Evolutionary conservation across 2,888 invertebrate genomes (phyloP), one percentile per base, ranked within the genome.

Genomic region (Pantelozetes paolii): DNA sequence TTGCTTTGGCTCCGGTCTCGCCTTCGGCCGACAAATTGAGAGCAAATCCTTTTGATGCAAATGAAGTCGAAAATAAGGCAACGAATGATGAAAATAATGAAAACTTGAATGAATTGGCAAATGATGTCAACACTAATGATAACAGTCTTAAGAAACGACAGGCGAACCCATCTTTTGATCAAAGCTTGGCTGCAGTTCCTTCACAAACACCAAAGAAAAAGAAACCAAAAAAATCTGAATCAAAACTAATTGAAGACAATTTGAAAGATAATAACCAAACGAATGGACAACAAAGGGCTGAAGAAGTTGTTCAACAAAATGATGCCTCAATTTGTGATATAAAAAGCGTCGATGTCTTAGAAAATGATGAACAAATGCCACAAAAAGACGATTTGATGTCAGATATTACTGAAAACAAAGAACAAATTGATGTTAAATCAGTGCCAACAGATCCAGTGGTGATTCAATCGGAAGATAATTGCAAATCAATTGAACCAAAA

Each of bases 1-100:
- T 94, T 76, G 91, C 93, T 9, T 84, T 94, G 77, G 90, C 91
- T 75, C 91, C 92, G n/a, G 73, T 78, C 77, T 79, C 82, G 75
- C 77, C 81, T 72, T 76, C 79, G 23, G 76, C 79, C 40, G 54
- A 69, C 15, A 42, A 69, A 28, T 6, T 20, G 0, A 15, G 9
- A 6, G 45, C 40, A 13, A 69, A 45, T 45, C 69, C 69, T 69
- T 42, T 69, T 15, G 45, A 23, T 67, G 36, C 26, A n/a, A 36
- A 30, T 20, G 69, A 75, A 18, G 50, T 36, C 32, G 40, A 57
- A 23, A 73, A 62, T 13, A n/a, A 20, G n/a, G 73, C 36, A 18
- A 23, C 18, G 48, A 67, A 45, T 67, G 67, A 73, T 13, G 54
- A 54, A 0, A 20, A 18, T 32, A 15, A 32, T 15, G 36, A 73